Conservation (phyloP, 2,113 vertebrate species). For the Clarias macrocephalus region DNA sequence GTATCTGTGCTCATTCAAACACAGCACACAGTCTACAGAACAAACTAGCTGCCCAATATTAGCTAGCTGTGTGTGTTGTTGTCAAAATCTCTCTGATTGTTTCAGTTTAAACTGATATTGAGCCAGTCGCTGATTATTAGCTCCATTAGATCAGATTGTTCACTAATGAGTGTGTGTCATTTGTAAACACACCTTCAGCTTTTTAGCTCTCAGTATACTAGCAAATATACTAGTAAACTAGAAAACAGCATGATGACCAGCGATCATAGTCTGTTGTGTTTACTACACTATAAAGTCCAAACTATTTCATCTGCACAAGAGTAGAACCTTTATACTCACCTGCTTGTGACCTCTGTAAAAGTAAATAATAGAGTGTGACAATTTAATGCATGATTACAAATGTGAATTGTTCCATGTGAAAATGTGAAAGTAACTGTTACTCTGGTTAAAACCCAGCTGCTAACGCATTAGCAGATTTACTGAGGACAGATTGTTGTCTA, state of each 20-base stretch:
- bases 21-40: not conserved
- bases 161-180: not conserved
- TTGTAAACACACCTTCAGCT: not conserved
- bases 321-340: not conserved
- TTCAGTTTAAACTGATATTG: not conserved
- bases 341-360: not conserved
- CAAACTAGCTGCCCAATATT: not conserved
- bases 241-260: not conserved
- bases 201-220: slow-evolving; percentile 1
- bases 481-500: too few relatives aligned
- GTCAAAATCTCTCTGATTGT: too few relatives aligned
- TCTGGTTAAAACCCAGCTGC: not conserved
- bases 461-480: too few relatives aligned
- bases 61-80: not conserved
- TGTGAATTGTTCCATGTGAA: not conserved
- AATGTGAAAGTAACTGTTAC: not conserved
- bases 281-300: too few relatives aligned
- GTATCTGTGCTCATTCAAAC: not conserved
- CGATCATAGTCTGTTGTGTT: not conserved
- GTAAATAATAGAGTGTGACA: not conserved
- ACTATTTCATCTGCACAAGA: slow-evolving; percentile 5
- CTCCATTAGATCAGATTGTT: not conserved
- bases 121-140: not conserved
- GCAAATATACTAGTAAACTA: too few relatives aligned
- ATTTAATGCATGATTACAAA: not conserved